Evolutionary conservation across 2,888 invertebrate genomes (phyloP).

Genomic region (Diarsia dahlii): DNA sequence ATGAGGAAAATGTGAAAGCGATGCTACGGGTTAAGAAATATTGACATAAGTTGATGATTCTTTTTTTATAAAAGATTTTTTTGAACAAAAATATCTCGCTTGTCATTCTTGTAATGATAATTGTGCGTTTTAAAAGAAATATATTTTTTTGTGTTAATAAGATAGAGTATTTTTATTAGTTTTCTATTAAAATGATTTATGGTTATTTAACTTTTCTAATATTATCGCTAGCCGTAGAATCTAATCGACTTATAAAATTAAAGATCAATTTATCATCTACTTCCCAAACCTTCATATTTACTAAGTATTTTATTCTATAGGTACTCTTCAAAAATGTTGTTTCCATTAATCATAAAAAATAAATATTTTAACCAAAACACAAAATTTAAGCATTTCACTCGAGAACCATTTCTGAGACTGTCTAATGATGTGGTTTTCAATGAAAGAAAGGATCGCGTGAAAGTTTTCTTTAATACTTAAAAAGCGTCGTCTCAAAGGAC

Average conservation of each 20-base stretch:
- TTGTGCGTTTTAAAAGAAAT: slow-evolving; percentile 6
- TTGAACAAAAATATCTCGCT: background rate
- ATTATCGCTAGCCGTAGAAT: background rate
- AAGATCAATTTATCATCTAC: background rate
- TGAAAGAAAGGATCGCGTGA: slow-evolving; percentile 68
- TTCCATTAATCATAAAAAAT: slow-evolving; percentile 3
- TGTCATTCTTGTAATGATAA: background rate
- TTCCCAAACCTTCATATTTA: background rate
- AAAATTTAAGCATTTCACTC: slow-evolving; percentile 46
- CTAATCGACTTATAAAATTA: background rate
- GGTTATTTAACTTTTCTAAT: background rate
- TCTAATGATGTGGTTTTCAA: slow-evolving; percentile 78
- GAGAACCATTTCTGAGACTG: slow-evolving; percentile 58
- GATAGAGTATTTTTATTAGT: background rate
- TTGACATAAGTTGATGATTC: slow-evolving; percentile 38
- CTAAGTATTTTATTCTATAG: background rate
- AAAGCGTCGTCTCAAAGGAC: slow-evolving; percentile 71
- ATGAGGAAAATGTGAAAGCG: slow-evolving; percentile 77
- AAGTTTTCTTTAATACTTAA: slow-evolving; percentile 74
- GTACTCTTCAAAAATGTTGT: background rate
- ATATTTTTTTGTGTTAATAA: background rate
- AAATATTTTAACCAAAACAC: slow-evolving; percentile 24
- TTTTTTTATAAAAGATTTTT: background rate
- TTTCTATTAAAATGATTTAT: slow-evolving; percentile 25
- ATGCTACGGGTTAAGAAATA: slow-evolving; percentile 64